Conservation (phyloP, 2,797 vertebrate species). For the Mastacembelus armatus region DNA sequence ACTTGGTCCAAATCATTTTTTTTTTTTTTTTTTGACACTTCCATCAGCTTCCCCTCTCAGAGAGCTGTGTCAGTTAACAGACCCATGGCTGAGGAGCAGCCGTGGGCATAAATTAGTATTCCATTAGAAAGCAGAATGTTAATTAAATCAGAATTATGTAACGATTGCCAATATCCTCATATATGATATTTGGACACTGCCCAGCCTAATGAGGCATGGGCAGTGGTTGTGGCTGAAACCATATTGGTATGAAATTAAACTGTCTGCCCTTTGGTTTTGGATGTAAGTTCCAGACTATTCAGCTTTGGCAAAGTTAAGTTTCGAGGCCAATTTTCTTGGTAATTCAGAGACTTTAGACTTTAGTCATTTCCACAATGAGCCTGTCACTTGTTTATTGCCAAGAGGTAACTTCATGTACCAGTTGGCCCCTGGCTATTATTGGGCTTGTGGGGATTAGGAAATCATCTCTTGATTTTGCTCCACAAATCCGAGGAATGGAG, state of each 20-base stretch:
- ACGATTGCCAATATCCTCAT: constrained; percentile 2
- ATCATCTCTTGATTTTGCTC: constrained; percentile 38
- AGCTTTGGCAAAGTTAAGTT: constrained; percentile 24
- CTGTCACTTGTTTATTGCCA: constrained; percentile 27
- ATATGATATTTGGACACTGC: not conserved
- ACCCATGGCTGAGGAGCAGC: not conserved
- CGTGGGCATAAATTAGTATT: not conserved
- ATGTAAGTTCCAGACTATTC: constrained; percentile 21
- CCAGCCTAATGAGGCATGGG: constrained; percentile 23
- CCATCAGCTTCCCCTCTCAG: not conserved
- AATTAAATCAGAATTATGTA: constrained; percentile 36
- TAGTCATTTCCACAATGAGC: constrained; percentile 18
- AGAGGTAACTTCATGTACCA: constrained; percentile 35
- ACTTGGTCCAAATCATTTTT: not conserved
- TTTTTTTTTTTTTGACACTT: not conserved
- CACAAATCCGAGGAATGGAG: constrained; percentile 39
- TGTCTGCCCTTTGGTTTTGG: constrained; percentile 34
- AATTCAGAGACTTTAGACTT: constrained; percentile 3
- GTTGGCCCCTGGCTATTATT: constrained; percentile 35
- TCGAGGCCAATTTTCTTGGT: constrained; percentile 15
- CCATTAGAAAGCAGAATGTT: constrained; percentile 17
- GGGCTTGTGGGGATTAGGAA: constrained; percentile 50
- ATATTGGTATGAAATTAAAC: constrained; percentile 51
- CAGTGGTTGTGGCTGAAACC: constrained; percentile 18
- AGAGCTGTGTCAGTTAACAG: constrained; percentile 1